phyloP scores from a whole-genome alignment of 2,797 vertebrate species.

The Sebastolobus alascanus region DNA sequence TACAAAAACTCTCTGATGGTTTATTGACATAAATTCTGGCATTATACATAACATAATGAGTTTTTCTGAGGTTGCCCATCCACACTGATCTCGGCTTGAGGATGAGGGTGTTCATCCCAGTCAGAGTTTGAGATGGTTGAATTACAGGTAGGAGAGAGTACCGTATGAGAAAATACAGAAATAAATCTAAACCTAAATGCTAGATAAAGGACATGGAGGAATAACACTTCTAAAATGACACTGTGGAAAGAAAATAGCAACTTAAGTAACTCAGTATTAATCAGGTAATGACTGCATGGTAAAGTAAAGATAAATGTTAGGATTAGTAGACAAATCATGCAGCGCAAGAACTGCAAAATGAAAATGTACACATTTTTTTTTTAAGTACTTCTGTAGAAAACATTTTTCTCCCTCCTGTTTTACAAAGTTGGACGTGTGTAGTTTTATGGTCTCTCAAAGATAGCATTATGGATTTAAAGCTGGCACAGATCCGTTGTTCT shows the following conservation, averaged over 20 bases:
- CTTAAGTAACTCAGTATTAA: neutral
- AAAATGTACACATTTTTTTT: neutral
- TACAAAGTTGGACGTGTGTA: neutral
- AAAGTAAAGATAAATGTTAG: neutral
- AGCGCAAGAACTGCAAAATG: neutral
- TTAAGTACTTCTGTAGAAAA: neutral
- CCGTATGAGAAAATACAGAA: neutral
- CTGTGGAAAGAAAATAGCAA: neutral
- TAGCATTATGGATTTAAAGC: conserved; percentile 54
- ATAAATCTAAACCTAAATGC: neutral
- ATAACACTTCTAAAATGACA: neutral
- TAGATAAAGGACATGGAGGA: neutral
- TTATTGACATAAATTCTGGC: conserved; percentile 5
- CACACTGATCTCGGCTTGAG: neutral
- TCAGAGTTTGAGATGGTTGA: neutral
- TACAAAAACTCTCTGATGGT: neutral
- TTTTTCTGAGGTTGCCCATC: neutral
- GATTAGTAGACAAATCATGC: neutral
- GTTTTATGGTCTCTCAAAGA: conserved; percentile 27
- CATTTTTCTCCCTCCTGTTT: neutral
- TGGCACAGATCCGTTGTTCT: conserved; percentile 50
- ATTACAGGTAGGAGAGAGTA: neutral
- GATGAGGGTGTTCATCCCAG: neutral
- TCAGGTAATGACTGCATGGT: neutral
- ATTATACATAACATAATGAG: neutral